These are phyloP conservation scores for Sebastes hopkinsi DNA, from an alignment of 2,797 vertebrate species.

Conservation along the genomic window DNA sequence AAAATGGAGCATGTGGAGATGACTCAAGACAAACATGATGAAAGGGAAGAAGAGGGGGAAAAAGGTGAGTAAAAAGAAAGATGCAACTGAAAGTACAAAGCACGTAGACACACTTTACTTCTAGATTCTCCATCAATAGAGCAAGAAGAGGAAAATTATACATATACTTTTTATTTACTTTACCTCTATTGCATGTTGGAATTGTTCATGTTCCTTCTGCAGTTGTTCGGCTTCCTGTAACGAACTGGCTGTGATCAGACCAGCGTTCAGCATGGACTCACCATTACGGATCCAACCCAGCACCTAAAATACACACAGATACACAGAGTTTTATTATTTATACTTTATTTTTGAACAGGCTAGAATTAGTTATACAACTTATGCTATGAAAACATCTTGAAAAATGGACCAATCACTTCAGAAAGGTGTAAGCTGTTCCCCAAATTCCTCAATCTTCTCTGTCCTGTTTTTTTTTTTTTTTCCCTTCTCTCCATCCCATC, in stretches of 20 bases:
- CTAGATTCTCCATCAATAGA: neutral
- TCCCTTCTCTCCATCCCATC: neutral
- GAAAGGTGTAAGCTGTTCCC: neutral
- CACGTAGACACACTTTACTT: neutral
- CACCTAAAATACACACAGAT: conserved; percentile 80
- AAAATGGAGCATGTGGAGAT: neutral
- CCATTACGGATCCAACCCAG: conserved; percentile 99
- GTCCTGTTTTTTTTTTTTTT: neutral
- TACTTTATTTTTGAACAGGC: neutral
- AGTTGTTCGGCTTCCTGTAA: conserved; percentile 97
- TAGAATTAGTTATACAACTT: neutral
- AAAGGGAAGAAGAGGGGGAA: neutral
- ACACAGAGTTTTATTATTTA: neutral
- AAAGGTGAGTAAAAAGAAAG: neutral
- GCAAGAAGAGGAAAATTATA: neutral
- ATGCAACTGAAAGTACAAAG: neutral
- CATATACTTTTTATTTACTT: neutral
- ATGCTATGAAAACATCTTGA: neutral
- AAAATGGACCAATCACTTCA: neutral
- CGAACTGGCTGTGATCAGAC: conserved; percentile 97
- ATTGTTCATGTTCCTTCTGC: conserved; percentile 97
- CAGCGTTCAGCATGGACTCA: conserved; percentile 97
- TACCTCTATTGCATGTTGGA: conserved; percentile 99
- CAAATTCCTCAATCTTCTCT: neutral
- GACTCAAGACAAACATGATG: neutral